Base-by-base conservation (phyloP, 1,140 invertebrate species). In the Brachionus plicatilis region DNA sequence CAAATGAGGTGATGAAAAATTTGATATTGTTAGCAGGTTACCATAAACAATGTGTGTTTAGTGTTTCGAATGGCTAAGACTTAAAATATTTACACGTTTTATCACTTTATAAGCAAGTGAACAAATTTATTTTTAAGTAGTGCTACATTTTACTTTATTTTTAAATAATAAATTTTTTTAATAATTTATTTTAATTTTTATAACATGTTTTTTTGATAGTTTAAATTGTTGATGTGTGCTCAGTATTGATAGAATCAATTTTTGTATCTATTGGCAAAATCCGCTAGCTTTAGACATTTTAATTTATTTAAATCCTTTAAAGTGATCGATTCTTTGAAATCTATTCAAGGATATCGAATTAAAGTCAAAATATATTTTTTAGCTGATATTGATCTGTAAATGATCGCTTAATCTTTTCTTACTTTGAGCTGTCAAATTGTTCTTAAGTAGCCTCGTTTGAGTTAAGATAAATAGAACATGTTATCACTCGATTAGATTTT, bases 351-450 rank as follows among this genome's bases (percentile, higher is more conserved):
- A 72, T 72, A 72, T 72, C 68, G 20, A 43, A 11, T 72, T 68
- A 33, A 68, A 68, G 27, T 68, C 33, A 33, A 33, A 68, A 17
- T 43, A 3, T 0, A 43, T 41, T 41, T 72, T 65, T 17, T 41
- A 41, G 29, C 14, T 41, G 29, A 72, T 43, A 17, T 43, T 72
- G 9, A 41, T 72, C 41, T 43, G 37, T 43, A 72, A 72, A 72
- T 72, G 68, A 72, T 72, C 68, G 37, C 41, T 72, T 72, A 72
- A 72, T 72, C 68, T 72, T 72, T 43, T 41, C 12, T 72, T 20
- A 72, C 41, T 72, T 72, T 72, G 43, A 37, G 43, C 37, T 72
- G 68, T 72, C 68, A 72, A 72, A 41, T 47, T 43, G 68, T 43
- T 43, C 17, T 72, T 41, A 72, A 72, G 68, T 72, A 72, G 68